These are phyloP conservation scores for Dicroscelio sp. DNA, from an alignment of 2,888 invertebrate species.

Conservation along the genomic window DNA sequence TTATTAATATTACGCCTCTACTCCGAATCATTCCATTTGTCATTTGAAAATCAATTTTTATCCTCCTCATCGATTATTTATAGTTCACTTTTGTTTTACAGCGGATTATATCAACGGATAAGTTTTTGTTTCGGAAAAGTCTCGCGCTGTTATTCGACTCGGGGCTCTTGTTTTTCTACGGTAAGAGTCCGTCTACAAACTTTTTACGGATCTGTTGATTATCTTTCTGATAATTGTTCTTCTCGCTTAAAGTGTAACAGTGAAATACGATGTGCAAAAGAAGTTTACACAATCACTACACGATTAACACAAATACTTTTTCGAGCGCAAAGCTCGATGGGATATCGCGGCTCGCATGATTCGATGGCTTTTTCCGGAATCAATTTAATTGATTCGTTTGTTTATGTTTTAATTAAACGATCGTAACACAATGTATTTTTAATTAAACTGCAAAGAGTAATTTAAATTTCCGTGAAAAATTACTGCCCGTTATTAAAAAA, in stretches of 20 bases:
- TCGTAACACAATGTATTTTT: too few relatives aligned
- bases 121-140: constrained; percentile 68
- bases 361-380: neutral
- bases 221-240: constrained; percentile 78
- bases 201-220: constrained; percentile 78
- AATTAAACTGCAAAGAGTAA: too few relatives aligned
- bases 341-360: neutral
- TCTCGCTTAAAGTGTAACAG: constrained; percentile 60
- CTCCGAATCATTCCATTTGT: too few relatives aligned
- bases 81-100: constrained; percentile 53
- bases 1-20: neutral
- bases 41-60: constrained; percentile 57
- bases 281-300: constrained; percentile 71
- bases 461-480: too few relatives aligned
- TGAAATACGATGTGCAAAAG: constrained; percentile 63
- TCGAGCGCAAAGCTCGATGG: constrained; percentile 44
- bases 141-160: constrained; percentile 62
- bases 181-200: constrained; percentile 63
- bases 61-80: constrained; percentile 56
- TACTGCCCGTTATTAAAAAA: too few relatives aligned
- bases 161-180: constrained; percentile 52
- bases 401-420: neutral
- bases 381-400: constrained; percentile 35
- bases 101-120: constrained; percentile 61
- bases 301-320: constrained; percentile 72